phyloP scores from a whole-genome alignment of 2,888 invertebrate species.

The Lymantria monacha region DNA sequence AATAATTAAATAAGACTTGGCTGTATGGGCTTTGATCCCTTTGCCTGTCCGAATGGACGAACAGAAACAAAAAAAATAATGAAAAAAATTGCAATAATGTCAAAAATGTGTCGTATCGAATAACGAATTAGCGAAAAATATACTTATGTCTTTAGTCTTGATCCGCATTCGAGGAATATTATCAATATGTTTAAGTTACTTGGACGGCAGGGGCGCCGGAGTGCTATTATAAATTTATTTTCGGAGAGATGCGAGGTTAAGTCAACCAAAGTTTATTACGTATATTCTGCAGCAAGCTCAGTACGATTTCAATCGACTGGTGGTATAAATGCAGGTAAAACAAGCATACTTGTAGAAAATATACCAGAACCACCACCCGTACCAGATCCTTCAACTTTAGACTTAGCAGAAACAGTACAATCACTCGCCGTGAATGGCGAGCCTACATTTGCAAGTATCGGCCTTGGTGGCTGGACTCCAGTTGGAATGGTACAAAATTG shows the following conservation, averaged over 20 bases:
- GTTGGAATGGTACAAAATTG: conserved; percentile 90
- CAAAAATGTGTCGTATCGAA: conserved; percentile 44
- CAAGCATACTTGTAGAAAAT: conserved; percentile 48
- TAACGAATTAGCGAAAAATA: not conserved
- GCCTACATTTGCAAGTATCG: conserved; percentile 89
- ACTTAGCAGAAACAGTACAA: conserved; percentile 62
- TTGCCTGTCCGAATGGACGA: no score
- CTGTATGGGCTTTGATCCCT: no score
- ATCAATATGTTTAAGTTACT: conserved; percentile 70
- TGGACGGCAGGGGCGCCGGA: conserved; percentile 63
- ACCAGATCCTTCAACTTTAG: conserved; percentile 57
- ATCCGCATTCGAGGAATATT: conserved; percentile 1
- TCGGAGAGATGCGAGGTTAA: conserved; percentile 76
- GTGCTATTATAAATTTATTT: conserved; percentile 62
- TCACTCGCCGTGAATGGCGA: conserved; percentile 84
- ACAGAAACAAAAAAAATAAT: no score
- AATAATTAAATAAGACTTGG: no score
- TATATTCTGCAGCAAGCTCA: conserved; percentile 63
- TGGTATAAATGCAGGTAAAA: conserved; percentile 51
- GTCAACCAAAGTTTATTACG: conserved; percentile 67
- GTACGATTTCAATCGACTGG: conserved; percentile 64
- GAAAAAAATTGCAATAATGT: conserved; percentile 16
- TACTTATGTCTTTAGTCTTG: not conserved
- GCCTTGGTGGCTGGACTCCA: conserved; percentile 92
- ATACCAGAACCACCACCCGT: conserved; percentile 76